Evolutionary conservation across 2,113 vertebrate species (phyloP), one percentile per base, ranked within the genome.

Genomic region (Abramis brama): DNA sequence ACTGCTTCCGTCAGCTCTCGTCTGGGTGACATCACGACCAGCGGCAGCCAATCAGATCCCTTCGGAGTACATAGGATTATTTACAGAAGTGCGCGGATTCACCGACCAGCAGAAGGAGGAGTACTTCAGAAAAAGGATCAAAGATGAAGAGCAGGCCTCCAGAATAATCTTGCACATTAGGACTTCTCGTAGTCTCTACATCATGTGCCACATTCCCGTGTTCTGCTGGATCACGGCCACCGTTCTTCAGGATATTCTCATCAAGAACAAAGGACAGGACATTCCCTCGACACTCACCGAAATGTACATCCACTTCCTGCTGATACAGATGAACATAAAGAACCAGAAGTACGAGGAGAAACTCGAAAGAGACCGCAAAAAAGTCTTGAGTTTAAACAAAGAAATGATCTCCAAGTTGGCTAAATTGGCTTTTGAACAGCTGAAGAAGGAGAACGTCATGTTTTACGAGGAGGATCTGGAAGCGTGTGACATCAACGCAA

Each of bases 181-280:
- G 86, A 45, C 52, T 0, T 87, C 87, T 68, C 87, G 76, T 17
- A 90, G 62, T 77, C 89, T 70, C 30, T 70, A 70, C 66, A 70
- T 70, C 33, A 70, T 70, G 66, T 70, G 90, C 33, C 88, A 87
- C 36, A 90, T 92, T 5, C 90, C 88, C 5, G 73, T 91, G 25
- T 91, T 91, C 59, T 91, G 90, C 83, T 87, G 90, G 90, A 91
- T 91, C 47, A 77, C 86, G 0, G 85, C 87, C 13, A 89, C 79
- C 1, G 89, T 91, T 23, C 77, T 91, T 8, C 79, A 88, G 55
- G 64, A 81, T 7, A 71, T 66, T 25, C 43, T 87, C 23, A 6
- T 23, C 6, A 52, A 59, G 23, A 66, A 78, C 10, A 21, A 80
- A 0, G 62, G 36, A 1, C 68, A 81, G 17, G 78, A 85, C 21